Evolutionary conservation across 2,797 vertebrate species (phyloP), one percentile per base, ranked within the genome.

Genomic region (Argyrosomus regius): DNA sequence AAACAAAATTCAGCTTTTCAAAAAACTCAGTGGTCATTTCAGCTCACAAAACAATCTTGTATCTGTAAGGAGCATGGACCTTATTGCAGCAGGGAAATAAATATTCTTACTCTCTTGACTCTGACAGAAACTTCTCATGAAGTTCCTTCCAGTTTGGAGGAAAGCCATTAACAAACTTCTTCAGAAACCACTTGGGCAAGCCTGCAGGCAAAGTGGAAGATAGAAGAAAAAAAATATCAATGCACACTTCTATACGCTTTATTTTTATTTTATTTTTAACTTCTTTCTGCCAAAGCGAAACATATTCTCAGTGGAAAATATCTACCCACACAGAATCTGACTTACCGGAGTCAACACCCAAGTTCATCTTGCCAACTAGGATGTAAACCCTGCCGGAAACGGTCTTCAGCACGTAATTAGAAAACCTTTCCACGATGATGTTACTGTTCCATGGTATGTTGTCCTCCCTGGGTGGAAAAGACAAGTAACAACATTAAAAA

Each of bases 401-500:
- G 0, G 95, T 96, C 84, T 92, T 96, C 72, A 96, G 49, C 24
- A 83, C 81, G 24, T 75, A 83, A 6, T 39, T 86, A 31, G 94
- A 92, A 69, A 96, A 50, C 65, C 95, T 88, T 3, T 95, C 92
- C 10, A 71, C 66, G 10, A 96, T 90, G 74, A 93, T 77, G 86
- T 94, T 96, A 59, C 94, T 96, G 83, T 96, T 94, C 96, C 96
- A 96, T 0, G 72, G 84, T 41, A 91, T 72, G n/a, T 89, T 91
- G n/a, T 90, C 61, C 2, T 94, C 90, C 63, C 96, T 96, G 61
- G 14, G 22, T 26, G 31, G 46, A 66, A 63, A 79, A 71, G 2
- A 80, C 0, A 56, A 68, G 18, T 3, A 53, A 11, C 53, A 59
- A 59, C 13, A 14, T 1, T 14, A 20, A n/a, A 67, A 70, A 0